Evolutionary conservation across 2,113 vertebrate genomes (phyloP), one percentile per base, ranked within the genome.

Genomic region (Platysternon megacephalum): DNA sequence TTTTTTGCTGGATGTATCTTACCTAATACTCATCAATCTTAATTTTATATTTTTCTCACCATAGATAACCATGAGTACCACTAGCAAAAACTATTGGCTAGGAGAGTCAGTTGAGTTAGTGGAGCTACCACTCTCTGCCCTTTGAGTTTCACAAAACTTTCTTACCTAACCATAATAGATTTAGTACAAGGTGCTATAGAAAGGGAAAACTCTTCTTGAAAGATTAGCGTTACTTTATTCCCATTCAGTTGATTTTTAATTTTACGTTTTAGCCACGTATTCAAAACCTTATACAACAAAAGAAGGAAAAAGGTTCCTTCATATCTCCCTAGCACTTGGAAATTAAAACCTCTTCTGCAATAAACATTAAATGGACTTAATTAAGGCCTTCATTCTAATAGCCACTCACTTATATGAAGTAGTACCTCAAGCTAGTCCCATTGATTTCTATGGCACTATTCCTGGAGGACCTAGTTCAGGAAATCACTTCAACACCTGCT

Each of bases 401-500:
- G 61, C 53, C 39, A 68, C 6, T 32, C 2, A 74, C 11, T 86
- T 61, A 11, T 79, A 94, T 85, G 91, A 96, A 93, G 89, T 81
- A 93, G 83, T 74, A 96, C 65, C 85, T 96, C 92, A 74, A 94
- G 87, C 51, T 53, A 39, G 3, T 94, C 85, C 61, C 82, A 91
- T 55, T 93, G 88, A 94, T 88, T 94, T 93, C 5, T 87, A 74
- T 94, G 92, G 80, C 84, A 79, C 86, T 86, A 79, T 86, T 91
- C 76, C 22, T 0, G 0, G 80, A 95, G 90, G 61, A 97, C 94
- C 81, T 78, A 93, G 85, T 87, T 94, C 85, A 86, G 94, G 94
- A 95, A 86, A 76, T 79, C 2, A 3, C 91, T 76, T 96, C 94
- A 95, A 87, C 87, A 87, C 46, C 85, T 95, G 86, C 93, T 93